A percentile compares a stretch with the other conserved stretches of the same genome.
These are phyloP conservation scores for Trialeurodes vaporariorum DNA, from an alignment of 1,140 invertebrate genomes.

Conservation along the genomic window DNA sequence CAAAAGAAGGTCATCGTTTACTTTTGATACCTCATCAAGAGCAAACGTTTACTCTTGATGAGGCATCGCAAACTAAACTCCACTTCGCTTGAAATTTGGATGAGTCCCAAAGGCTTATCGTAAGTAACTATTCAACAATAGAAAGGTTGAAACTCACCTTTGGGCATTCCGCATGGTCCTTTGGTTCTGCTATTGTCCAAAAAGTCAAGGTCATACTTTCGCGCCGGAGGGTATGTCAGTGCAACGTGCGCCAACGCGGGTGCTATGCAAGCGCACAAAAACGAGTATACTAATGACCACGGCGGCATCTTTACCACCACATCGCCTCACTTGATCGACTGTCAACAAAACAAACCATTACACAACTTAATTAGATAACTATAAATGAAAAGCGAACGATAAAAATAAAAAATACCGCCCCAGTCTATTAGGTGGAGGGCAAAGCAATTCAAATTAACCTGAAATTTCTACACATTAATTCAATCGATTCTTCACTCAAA, in stretches of 20 bases:
- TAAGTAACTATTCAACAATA: conserved; percentile 54
- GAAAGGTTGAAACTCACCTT: conserved; percentile 50
- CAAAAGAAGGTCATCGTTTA: no score
- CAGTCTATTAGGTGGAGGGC: no score
- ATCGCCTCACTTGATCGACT: not conserved
- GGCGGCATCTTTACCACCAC: not conserved
- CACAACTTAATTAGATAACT: no score
- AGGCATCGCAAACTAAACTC: conserved; percentile 86
- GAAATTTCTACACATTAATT: no score
- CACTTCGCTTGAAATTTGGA: conserved; percentile 81
- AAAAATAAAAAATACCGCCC: no score
- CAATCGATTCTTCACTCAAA: no score
- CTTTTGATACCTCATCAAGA: no score
- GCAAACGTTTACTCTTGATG: no score
- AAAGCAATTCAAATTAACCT: no score
- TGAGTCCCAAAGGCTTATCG: conserved; percentile 69
- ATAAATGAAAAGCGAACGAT: no score
- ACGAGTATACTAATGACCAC: not conserved
- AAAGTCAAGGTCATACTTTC: conserved; percentile 84
- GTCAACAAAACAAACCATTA: not conserved
- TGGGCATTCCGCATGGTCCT: conserved; percentile 89
- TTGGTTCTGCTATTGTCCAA: conserved; percentile 81
- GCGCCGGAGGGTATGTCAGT: conserved; percentile 71
- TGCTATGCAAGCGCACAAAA: conserved; percentile 12
- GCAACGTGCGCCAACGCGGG: conserved; percentile 49